Evolutionary conservation across 2,797 vertebrate species (phyloP).

Genomic region (Yasuhikotakia modesta): DNA sequence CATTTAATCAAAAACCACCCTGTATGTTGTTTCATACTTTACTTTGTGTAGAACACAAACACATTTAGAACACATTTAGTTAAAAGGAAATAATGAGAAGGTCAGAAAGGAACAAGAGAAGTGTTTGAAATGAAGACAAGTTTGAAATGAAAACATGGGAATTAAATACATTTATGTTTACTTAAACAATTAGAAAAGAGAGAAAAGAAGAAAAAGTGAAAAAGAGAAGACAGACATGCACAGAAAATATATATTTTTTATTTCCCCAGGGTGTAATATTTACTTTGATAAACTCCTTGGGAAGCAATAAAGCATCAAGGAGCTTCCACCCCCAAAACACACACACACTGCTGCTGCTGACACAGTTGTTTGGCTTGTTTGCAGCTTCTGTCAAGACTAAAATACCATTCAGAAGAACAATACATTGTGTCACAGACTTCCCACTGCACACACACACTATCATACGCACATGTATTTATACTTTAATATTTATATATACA

Average conservation of each 20-base stretch:
- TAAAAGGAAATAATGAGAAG: too few relatives aligned
- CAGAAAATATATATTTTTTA: slow-evolving; percentile 50
- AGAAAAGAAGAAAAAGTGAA: slow-evolving; percentile 24
- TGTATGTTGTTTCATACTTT: too few relatives aligned
- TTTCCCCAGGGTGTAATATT: slow-evolving; percentile 70
- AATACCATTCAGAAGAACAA: slow-evolving; percentile 56
- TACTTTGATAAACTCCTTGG: slow-evolving; percentile 56
- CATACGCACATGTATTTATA: slow-evolving; percentile 25
- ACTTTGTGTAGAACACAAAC: too few relatives aligned
- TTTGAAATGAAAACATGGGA: too few relatives aligned
- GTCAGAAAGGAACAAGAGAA: too few relatives aligned
- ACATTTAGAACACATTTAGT: too few relatives aligned
- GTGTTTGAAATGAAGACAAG: too few relatives aligned
- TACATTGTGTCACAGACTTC: slow-evolving; percentile 32
- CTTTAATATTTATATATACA: background rate
- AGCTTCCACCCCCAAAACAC: background rate
- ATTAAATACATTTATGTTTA: background rate
- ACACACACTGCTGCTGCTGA: slow-evolving; percentile 54
- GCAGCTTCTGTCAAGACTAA: slow-evolving; percentile 44
- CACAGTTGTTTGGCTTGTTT: slow-evolving; percentile 57
- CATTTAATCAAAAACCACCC: too few relatives aligned
- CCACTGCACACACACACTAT: slow-evolving; percentile 10
- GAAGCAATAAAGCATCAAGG: slow-evolving; percentile 33
- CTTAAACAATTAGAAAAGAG: too few relatives aligned
- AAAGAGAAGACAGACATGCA: background rate